Conservation (phyloP, 2,113 vertebrate species). For the Hepsetus odoe region DNA sequence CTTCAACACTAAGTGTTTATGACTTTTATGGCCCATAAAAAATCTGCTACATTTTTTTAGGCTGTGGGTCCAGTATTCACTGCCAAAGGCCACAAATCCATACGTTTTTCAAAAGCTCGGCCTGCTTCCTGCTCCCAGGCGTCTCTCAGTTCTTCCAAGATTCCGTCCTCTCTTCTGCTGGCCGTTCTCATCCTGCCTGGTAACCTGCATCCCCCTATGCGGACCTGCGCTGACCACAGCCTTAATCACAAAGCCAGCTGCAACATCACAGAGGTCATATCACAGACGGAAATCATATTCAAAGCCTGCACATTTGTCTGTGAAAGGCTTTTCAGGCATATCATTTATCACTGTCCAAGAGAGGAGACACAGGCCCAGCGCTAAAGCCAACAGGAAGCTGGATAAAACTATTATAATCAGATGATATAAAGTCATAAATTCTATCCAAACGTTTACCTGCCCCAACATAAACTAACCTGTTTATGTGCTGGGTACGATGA, state of each 20-base stretch:
- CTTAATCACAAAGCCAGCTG: constrained; percentile 54
- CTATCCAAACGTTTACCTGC: background rate
- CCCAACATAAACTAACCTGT: background rate
- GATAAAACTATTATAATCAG: constrained; percentile 16
- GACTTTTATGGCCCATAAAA: too few relatives aligned
- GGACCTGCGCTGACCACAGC: constrained; percentile 38
- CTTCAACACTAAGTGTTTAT: too few relatives aligned
- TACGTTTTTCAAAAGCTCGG: background rate
- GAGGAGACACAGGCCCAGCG: constrained; percentile 1
- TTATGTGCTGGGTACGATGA: background rate
- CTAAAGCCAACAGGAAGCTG: constrained; percentile 10
- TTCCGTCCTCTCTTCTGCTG: background rate
- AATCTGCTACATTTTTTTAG: too few relatives aligned
- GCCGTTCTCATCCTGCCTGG: constrained; percentile 21
- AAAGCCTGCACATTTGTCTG: constrained; percentile 32
- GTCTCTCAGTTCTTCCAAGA: constrained; percentile 11
- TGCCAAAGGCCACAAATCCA: background rate
- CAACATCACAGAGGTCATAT: constrained; percentile 19
- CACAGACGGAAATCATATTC: constrained; percentile 29
- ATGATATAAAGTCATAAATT: constrained; percentile 22
- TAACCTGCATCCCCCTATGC: constrained; percentile 41
- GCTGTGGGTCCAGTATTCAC: too few relatives aligned
- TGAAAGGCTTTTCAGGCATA: constrained; percentile 20
- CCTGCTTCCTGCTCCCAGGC: constrained; percentile 8
- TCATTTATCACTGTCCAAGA: constrained; percentile 42